A percentile compares a stretch with the other conserved stretches of the same genome.
These are phyloP conservation scores for Capitella teleta DNA, from an alignment of 1,140 invertebrate species.

Conservation along the genomic window DNA sequence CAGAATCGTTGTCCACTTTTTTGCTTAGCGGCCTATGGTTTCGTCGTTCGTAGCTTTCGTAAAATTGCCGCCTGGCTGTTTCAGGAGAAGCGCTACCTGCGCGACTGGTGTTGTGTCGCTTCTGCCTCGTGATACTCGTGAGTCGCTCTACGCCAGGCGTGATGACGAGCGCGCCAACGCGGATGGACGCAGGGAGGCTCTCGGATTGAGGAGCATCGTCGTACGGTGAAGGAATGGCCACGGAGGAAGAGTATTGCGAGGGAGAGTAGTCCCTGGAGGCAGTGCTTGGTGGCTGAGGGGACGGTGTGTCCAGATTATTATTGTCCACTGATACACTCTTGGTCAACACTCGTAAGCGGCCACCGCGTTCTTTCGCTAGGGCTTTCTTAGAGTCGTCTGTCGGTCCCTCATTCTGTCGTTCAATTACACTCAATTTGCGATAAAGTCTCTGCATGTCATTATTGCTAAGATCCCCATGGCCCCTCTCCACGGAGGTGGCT, in stretches of 20 bases:
- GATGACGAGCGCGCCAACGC: background rate
- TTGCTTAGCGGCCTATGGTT: background rate
- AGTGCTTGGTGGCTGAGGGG: background rate
- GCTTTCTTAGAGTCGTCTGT: background rate
- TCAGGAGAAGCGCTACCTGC: background rate
- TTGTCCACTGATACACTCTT: slow-evolving; percentile 8
- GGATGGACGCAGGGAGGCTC: slow-evolving; percentile 6
- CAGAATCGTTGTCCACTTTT: background rate
- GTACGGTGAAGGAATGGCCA: background rate
- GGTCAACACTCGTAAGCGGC: background rate
- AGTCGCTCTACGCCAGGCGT: slow-evolving; percentile 1
- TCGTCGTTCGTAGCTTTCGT: background rate
- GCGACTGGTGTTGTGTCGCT: background rate
- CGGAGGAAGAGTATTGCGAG: background rate
- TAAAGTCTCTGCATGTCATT: slow-evolving; percentile 9
- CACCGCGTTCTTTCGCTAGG: background rate
- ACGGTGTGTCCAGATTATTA: no score
- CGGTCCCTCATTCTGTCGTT: background rate
- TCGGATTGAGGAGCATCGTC: slow-evolving; percentile 1
- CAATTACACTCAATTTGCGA: slow-evolving; percentile 8
- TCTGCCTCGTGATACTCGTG: background rate
- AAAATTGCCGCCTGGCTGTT: background rate
- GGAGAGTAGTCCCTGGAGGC: background rate
- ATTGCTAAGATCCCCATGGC: background rate
- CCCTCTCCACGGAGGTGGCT: slow-evolving; percentile 9